phyloP scores from a whole-genome alignment of 2,113 vertebrate species.

The Tichodroma muraria region DNA sequence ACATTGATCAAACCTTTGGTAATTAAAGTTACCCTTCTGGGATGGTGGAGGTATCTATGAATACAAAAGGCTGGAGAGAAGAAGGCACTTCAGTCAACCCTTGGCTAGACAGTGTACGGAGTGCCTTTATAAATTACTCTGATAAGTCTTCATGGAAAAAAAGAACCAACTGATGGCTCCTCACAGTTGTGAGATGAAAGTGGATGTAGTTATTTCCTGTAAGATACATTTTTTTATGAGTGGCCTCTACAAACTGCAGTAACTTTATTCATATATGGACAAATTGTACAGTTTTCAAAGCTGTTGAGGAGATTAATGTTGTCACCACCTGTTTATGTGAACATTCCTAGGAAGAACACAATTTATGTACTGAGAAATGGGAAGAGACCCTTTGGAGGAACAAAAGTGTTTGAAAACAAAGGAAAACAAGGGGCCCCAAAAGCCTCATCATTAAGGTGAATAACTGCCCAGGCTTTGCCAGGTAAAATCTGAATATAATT shows the following conservation, averaged over 20 bases:
- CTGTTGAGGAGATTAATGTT: background rate
- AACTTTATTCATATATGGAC: background rate
- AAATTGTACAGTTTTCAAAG: background rate
- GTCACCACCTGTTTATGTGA: background rate
- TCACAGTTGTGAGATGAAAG: background rate
- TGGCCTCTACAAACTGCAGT: background rate
- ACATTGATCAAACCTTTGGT: background rate
- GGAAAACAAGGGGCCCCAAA: background rate
- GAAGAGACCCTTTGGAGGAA: background rate
- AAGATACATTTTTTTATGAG: background rate
- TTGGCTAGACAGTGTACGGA: background rate
- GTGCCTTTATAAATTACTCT: background rate
- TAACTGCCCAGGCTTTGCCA: background rate
- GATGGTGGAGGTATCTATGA: background rate
- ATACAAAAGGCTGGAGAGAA: background rate
- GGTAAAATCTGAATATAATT: background rate
- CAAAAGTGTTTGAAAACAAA: background rate
- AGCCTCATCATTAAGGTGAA: background rate
- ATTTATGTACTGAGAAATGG: background rate
- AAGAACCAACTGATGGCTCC: background rate
- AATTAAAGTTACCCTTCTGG: background rate
- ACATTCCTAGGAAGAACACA: background rate
- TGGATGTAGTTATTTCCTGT: background rate
- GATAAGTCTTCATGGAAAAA: background rate
- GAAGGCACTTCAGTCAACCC: background rate